phyloP scores from a whole-genome alignment of 2,113 vertebrate species.

The Silurus meridionalis region DNA sequence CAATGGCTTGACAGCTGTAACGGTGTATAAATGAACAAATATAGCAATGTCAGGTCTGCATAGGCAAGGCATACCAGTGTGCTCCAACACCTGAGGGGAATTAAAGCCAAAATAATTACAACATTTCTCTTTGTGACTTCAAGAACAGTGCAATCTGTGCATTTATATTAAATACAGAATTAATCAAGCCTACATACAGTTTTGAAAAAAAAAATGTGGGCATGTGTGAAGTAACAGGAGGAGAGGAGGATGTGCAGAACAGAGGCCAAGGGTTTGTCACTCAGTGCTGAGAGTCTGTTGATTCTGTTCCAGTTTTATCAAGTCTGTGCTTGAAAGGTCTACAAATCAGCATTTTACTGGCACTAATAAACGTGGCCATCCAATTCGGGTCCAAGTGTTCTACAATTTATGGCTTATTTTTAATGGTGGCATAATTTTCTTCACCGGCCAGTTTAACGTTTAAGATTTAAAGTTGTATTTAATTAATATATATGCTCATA shows the following conservation, averaged over 20 bases:
- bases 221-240: constrained; percentile 44
- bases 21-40: constrained; percentile 60
- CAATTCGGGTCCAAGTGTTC: constrained; percentile 70
- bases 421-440: constrained; percentile 67
- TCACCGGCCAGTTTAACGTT: constrained; percentile 61
- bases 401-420: constrained; percentile 73
- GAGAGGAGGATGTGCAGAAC: constrained; percentile 33
- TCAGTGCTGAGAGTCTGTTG: constrained; percentile 57
- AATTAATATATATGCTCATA: constrained; percentile 59
- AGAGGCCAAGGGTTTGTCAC: constrained; percentile 50
- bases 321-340: constrained; percentile 69
- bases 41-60: constrained; percentile 57
- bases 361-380: constrained; percentile 73
- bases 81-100: constrained; percentile 57
- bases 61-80: constrained; percentile 58
- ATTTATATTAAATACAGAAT: constrained; percentile 64
- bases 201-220: neutral
- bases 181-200: constrained; percentile 37
- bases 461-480: constrained; percentile 58
- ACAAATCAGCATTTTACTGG: constrained; percentile 79
- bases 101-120: constrained; percentile 55
- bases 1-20: constrained; percentile 41
- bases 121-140: constrained; percentile 47
- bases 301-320: constrained; percentile 71
- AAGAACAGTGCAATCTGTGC: constrained; percentile 51